phyloP scores from a whole-genome alignment of 2,113 vertebrate species.

The Calidris pugnax region DNA sequence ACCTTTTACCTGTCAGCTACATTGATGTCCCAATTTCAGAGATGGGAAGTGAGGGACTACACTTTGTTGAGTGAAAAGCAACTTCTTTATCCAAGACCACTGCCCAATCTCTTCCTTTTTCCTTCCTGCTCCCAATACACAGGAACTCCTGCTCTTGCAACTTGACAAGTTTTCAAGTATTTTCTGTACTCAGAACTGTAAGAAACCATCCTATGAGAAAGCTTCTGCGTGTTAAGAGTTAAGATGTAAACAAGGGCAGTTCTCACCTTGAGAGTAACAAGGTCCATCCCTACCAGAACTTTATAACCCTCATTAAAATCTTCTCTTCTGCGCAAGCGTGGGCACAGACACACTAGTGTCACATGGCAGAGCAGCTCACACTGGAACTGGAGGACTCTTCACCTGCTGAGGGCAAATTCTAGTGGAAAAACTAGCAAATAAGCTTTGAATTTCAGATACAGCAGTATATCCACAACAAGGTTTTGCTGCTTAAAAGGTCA shows the following conservation, averaged over 20 bases:
- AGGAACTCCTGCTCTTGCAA: not conserved
- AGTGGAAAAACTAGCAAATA: not conserved
- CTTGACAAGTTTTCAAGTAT: not conserved
- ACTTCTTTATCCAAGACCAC: not conserved
- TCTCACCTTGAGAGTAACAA: not conserved
- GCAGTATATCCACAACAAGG: not conserved
- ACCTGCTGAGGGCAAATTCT: not conserved
- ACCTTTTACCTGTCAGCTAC: not conserved
- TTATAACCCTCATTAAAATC: not conserved
- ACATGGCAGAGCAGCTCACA: not conserved
- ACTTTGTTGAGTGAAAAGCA: not conserved
- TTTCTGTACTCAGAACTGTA: not conserved
- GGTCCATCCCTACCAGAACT: not conserved
- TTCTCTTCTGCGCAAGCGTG: rapidly evolving
- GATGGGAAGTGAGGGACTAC: not conserved
- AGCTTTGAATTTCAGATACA: not conserved
- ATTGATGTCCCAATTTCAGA: not conserved
- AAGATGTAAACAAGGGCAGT: not conserved
- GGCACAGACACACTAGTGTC: not conserved
- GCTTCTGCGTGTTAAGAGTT: not conserved
- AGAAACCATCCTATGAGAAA: not conserved
- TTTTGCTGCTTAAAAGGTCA: not conserved
- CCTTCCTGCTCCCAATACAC: not conserved
- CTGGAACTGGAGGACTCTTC: not conserved
- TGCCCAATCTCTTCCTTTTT: not conserved